Base-by-base conservation (phyloP, 2,888 invertebrate genomes). In the Hyposoter didymator region DNA sequence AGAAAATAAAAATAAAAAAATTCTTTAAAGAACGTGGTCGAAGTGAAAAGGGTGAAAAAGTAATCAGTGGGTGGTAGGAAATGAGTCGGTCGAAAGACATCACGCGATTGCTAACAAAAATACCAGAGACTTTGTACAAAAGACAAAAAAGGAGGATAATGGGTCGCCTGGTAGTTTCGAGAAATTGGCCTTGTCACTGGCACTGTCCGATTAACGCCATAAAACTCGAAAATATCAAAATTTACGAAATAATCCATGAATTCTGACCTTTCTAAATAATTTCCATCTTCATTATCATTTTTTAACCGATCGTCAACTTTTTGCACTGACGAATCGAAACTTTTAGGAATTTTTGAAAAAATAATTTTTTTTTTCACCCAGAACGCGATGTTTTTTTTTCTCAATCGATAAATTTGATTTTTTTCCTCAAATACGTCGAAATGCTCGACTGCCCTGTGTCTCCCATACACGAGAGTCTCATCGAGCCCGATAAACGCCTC, bases 71-170 rank as follows among this genome's bases (percentile, higher is more conserved):
- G 55, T 35, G 55, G 75, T 17, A n/a, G 49, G 47, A 19, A 66
- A 39, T 39, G 49, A 28, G 70, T n/a, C 35, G 17, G 75, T 35
- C 52, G 35, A 73, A 72, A 45, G 55, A 81, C 67, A 78, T 78
- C 78, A 69, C 78, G 82, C 69, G 78, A 84, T 78, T 55, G 19
- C 28, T 6, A 59, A 45, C 69, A 62, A 22, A 12, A 47, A 35
- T 19, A 12, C 32, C 73, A 70, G 22, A n/a, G 70, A 74, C 59
- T 59, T 14, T 67, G 55, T 72, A 49, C 78, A 49, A 12, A 49
- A n/a, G 45, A 78, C 81, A 74, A 45, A 78, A 73, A 64, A 78
- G 32, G 69, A 62, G 32, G 69, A 69, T 78, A 84, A 84, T 74
- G 78, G 78, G 62, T n/a, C 67, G 43, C 49, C 6, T n/a, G 62